Percentiles rank a stretch among this genome's conserved stretches.
These are phyloP conservation scores for Eilema depressum DNA, from an alignment of 2,888 invertebrate species.

Conservation along the genomic window DNA sequence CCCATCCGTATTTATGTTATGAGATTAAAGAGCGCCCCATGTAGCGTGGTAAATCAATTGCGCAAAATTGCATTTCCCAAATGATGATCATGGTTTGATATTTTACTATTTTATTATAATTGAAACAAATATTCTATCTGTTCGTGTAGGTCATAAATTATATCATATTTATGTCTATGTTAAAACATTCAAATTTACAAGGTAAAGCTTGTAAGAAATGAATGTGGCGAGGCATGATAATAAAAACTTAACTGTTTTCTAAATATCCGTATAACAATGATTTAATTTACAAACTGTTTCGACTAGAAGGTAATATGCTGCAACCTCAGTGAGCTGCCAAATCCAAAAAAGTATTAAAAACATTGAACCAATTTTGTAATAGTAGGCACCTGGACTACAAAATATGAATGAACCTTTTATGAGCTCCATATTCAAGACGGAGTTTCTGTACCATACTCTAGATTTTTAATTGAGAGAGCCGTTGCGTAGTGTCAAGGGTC, in stretches of 20 bases:
- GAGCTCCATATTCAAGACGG: slow-evolving; percentile 14
- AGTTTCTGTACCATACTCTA: slow-evolving; percentile 45
- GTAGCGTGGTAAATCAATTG: slow-evolving; percentile 21
- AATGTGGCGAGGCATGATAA: not conserved
- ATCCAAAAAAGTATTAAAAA: too few species aligned
- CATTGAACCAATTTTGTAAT: too few species aligned
- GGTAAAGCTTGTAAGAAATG: not conserved
- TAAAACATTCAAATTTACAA: not conserved
- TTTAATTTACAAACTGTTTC: too few species aligned
- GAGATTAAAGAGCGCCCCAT: slow-evolving; percentile 27
- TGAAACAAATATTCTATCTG: not conserved
- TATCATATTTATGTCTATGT: not conserved
- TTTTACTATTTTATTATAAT: not conserved
- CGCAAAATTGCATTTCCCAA: not conserved
- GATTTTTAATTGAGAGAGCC: slow-evolving; percentile 55
- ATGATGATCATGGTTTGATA: not conserved
- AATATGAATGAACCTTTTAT: not conserved
- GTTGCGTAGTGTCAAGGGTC: slow-evolving; percentile 57
- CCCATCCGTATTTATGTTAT: slow-evolving; percentile 31
- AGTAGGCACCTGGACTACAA: not conserved
- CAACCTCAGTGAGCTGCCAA: too few species aligned
- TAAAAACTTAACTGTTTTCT: not conserved
- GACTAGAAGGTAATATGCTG: too few species aligned
- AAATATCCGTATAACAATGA: not conserved
- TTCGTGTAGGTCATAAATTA: not conserved